Percentiles rank a stretch among this genome's conserved stretches.
Conservation (phyloP, 2,888 invertebrate species). For the Chromoteleia sp. region DNA sequence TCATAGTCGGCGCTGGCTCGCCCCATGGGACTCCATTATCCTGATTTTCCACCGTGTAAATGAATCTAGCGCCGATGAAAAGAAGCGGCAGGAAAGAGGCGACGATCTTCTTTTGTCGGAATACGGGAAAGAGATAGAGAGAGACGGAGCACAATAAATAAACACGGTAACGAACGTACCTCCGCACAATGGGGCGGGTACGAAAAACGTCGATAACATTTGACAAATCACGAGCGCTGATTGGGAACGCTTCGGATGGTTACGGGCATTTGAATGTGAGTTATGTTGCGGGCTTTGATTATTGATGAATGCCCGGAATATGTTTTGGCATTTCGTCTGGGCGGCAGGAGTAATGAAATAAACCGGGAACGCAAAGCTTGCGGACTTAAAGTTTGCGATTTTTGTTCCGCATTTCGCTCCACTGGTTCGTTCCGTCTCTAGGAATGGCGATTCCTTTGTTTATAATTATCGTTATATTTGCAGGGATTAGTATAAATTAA, state of each 20-base stretch:
- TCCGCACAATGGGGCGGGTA: constrained; percentile 13
- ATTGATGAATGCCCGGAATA: constrained; percentile 25
- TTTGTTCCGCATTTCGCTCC: constrained; percentile 1
- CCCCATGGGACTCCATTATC: constrained; percentile 81
- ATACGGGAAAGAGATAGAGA: background rate
- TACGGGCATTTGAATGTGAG: constrained; percentile 21
- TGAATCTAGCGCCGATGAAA: constrained; percentile 71
- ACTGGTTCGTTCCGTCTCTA: background rate
- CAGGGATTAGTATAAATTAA: constrained; percentile 15
- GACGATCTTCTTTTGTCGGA: constrained; percentile 32
- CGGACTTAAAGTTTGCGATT: background rate
- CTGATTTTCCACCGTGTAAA: constrained; percentile 79
- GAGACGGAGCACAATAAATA: constrained; percentile 15
- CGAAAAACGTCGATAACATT: constrained; percentile 23
- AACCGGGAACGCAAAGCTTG: constrained; percentile 4
- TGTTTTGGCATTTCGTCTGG: constrained; percentile 20
- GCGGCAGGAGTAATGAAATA: constrained; percentile 14
- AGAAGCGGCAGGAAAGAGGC: constrained; percentile 40
- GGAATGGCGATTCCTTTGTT: constrained; percentile 13
- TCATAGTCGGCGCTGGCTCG: constrained; percentile 74
- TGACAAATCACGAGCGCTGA: constrained; percentile 25
- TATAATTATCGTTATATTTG: constrained; percentile 15
- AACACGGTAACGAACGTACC: constrained; percentile 17
- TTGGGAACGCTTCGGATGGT: constrained; percentile 14
- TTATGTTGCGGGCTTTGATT: constrained; percentile 40